Conservation (phyloP, 1,140 invertebrate genomes). For the Carposina sasakii region DNA sequence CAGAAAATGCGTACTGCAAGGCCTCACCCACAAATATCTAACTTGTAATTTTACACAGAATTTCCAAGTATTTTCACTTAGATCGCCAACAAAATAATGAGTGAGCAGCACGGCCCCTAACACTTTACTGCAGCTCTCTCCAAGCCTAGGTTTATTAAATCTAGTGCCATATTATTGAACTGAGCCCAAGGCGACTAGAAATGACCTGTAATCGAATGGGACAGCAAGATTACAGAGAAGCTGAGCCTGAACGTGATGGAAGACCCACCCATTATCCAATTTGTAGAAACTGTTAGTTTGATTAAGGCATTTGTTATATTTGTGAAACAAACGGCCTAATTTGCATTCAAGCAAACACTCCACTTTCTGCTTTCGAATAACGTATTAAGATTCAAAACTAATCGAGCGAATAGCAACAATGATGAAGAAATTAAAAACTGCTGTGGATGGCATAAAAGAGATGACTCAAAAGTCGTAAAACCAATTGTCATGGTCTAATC, state of each 20-base stretch:
- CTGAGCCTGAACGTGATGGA: constrained; percentile 14
- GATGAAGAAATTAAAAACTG: no score
- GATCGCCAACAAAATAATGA: constrained; percentile 51
- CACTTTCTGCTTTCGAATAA: no score
- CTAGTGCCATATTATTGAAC: constrained; percentile 39
- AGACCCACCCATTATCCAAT: constrained; percentile 14
- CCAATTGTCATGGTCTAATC: no score
- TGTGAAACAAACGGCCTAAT: no score
- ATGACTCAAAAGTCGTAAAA: no score
- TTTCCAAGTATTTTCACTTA: constrained; percentile 47
- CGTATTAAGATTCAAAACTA: no score
- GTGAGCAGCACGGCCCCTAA: constrained; percentile 35
- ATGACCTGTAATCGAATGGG: constrained; percentile 24
- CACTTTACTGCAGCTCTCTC: constrained; percentile 49
- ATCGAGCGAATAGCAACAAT: no score
- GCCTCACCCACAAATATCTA: constrained; percentile 37
- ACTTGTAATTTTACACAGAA: constrained; percentile 43
- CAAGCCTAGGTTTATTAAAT: constrained; percentile 41
- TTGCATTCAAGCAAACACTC: no score
- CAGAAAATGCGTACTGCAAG: no score
- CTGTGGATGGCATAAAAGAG: no score
- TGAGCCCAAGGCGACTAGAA: constrained; percentile 30
- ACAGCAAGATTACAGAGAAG: constrained; percentile 16
- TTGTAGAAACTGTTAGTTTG: constrained; percentile 14
- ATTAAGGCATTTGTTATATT: no score